Conservation (phyloP, 2,113 vertebrate genomes). For the Semnornis frantzii region DNA sequence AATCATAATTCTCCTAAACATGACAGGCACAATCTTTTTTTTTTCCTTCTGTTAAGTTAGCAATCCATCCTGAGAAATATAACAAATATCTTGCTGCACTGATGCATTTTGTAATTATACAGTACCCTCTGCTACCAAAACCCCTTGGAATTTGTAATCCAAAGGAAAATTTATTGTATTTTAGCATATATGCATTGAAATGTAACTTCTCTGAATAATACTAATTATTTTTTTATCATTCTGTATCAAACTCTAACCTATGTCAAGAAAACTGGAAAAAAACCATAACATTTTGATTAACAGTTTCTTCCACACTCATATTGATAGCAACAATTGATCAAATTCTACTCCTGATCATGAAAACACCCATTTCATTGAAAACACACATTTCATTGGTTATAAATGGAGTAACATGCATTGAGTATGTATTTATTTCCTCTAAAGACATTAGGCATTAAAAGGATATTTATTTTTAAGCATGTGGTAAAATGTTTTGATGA, state of each 20-base stretch:
- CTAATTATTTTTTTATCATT: constrained; percentile 39
- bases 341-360: neutral
- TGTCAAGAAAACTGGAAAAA: constrained; percentile 1
- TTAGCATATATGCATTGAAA: constrained; percentile 46
- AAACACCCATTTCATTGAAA: neutral
- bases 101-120: constrained; percentile 52
- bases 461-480: neutral
- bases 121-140: constrained; percentile 35
- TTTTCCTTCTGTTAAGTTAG: constrained; percentile 38
- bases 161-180: constrained; percentile 59
- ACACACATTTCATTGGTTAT: neutral
- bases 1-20: constrained; percentile 48
- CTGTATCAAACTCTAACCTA: constrained; percentile 26
- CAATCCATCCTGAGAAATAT: constrained; percentile 55
- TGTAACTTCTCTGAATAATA: constrained; percentile 46
- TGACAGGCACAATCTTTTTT: constrained; percentile 52
- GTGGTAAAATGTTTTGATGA: neutral
- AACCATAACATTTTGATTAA: neutral
- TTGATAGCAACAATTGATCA: neutral
- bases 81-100: constrained; percentile 61
- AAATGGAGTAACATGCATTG: neutral
- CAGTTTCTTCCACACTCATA: neutral
- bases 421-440: neutral
- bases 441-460: neutral
- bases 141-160: constrained; percentile 61